phyloP scores from a whole-genome alignment of 2,113 vertebrate species.

The Callithrix jacchus region DNA sequence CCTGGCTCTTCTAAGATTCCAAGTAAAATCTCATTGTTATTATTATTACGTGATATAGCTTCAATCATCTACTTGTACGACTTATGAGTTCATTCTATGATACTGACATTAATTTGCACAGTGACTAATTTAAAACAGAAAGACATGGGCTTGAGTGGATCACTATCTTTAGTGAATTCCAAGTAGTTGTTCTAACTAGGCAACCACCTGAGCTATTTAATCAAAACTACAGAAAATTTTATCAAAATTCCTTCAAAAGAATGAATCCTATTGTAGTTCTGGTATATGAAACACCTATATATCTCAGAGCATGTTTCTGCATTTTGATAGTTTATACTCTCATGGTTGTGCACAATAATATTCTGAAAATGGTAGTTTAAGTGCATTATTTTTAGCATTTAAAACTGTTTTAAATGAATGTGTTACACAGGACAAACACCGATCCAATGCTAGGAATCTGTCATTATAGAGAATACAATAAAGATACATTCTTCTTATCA shows the following conservation, averaged over 20 bases:
- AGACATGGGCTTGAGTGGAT: not conserved
- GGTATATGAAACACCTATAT: not conserved
- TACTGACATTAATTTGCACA: not conserved
- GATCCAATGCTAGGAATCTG: constrained; percentile 34
- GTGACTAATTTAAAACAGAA: not conserved
- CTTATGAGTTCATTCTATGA: not conserved
- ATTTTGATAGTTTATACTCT: constrained; percentile 17
- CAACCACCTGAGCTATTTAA: not conserved
- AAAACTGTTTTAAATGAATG: constrained; percentile 9
- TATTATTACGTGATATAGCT: not conserved
- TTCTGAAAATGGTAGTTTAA: constrained; percentile 30
- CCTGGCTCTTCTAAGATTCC: not conserved
- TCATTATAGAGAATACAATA: constrained; percentile 45
- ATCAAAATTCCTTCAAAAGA: not conserved
- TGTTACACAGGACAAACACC: not conserved
- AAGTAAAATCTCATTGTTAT: not conserved
- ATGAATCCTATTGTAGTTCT: not conserved
- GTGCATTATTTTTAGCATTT: not conserved
- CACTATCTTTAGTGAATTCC: not conserved
- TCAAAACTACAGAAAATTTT: not conserved
- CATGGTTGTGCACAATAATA: not conserved
- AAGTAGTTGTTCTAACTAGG: not conserved
- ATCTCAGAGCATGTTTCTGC: not conserved
- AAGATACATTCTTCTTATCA: not conserved
- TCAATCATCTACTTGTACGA: not conserved